Evolutionary conservation across 2,888 invertebrate species (phyloP).

Genomic region (Abrostola triplasia): DNA sequence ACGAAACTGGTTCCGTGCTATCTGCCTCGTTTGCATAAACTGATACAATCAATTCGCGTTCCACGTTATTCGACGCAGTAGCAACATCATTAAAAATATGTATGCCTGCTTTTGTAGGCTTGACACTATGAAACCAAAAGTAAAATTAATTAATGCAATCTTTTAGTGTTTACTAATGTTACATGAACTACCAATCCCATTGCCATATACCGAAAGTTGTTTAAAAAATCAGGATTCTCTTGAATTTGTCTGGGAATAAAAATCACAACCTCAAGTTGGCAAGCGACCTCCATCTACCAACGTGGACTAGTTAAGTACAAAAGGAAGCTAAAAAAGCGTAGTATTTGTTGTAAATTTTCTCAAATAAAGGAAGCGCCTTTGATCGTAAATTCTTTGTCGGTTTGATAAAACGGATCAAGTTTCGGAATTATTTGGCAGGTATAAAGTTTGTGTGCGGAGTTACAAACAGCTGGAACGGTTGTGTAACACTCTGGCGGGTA

Average conservation of each 20-base stretch:
- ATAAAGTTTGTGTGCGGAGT: conserved; percentile 25
- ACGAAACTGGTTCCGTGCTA: not conserved
- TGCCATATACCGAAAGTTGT: too few species aligned
- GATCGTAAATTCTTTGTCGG: conserved; percentile 30
- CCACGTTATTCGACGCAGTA: conserved; percentile 4
- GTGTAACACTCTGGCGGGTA: conserved; percentile 16
- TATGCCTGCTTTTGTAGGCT: not conserved
- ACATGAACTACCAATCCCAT: too few species aligned
- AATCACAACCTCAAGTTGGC: not conserved
- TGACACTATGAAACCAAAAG: not conserved
- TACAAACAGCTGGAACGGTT: conserved; percentile 10
- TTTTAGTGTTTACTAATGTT: too few species aligned
- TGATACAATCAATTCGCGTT: conserved; percentile 18
- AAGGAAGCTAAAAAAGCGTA: conserved; percentile 4
- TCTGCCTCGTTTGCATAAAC: conserved; percentile 17
- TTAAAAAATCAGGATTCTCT: too few species aligned
- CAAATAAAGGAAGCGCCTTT: conserved; percentile 23
- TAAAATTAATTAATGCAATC: too few species aligned
- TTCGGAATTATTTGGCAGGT: conserved; percentile 27
- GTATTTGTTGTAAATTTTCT: conserved; percentile 2
- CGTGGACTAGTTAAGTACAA: not conserved
- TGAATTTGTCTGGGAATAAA: too few species aligned
- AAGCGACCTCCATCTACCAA: not conserved
- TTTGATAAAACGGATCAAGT: conserved; percentile 23
- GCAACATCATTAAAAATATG: not conserved